Conservation (phyloP, 2,113 vertebrate species). For the Gambusia holbrooki region DNA sequence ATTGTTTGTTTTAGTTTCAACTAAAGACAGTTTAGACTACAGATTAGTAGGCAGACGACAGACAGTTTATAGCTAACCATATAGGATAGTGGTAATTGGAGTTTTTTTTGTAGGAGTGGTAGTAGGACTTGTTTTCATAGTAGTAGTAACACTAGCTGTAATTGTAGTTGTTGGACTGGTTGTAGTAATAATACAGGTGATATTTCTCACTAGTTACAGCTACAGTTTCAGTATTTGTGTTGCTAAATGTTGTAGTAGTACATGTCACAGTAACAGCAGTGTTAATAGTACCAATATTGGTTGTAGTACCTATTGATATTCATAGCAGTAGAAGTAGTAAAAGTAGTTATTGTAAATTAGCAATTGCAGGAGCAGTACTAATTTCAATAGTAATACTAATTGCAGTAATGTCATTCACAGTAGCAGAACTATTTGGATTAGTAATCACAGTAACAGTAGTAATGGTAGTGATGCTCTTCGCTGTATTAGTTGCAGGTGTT, state of each 20-base stretch:
- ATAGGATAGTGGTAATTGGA: not conserved
- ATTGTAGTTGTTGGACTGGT: not conserved
- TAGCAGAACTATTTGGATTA: not conserved
- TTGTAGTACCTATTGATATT: not conserved
- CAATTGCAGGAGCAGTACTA: not conserved
- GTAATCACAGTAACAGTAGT: not conserved
- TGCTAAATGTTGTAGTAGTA: not conserved
- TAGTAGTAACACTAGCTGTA: not conserved
- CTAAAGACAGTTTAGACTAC: too few species aligned
- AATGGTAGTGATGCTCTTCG: not conserved
- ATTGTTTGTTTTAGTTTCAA: not conserved
- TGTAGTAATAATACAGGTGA: not conserved
- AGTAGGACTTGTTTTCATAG: not conserved
- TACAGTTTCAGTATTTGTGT: not conserved
- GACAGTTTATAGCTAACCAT: too few species aligned
- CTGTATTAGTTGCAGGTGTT: not conserved
- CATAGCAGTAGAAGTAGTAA: not conserved
- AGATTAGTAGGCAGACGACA: too few species aligned
- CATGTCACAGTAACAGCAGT: not conserved
- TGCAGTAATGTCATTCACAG: not conserved
- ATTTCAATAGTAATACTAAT: not conserved
- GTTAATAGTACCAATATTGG: not conserved
- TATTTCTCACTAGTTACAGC: not conserved
- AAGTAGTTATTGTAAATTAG: not conserved
- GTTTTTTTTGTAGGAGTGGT: not conserved